Percentiles rank a stretch among this genome's conserved stretches.
These are phyloP conservation scores for Ramphastos sulfuratus DNA, from an alignment of 2,113 vertebrate species.

Conservation along the genomic window DNA sequence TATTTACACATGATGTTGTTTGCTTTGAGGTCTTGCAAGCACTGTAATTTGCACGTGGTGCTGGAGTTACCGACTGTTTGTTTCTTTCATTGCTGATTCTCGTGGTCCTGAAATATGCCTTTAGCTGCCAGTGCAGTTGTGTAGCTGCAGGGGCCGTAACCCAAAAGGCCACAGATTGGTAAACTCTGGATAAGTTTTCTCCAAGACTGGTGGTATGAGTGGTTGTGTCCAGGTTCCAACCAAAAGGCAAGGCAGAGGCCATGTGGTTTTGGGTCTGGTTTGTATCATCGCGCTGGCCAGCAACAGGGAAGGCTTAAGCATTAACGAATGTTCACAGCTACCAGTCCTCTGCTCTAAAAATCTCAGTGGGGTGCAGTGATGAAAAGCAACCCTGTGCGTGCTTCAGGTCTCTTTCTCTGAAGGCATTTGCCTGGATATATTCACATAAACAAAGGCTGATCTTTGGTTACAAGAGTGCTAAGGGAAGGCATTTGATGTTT, in stretches of 20 bases:
- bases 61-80: not conserved
- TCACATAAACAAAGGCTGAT: not conserved
- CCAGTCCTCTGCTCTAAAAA: not conserved
- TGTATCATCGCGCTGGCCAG: not conserved
- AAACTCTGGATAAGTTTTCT: not conserved
- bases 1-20: not conserved
- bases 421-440: not conserved
- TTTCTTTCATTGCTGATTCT: not conserved
- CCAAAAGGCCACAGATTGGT: not conserved
- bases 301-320: not conserved
- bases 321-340: not conserved
- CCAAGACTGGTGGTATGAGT: fast-evolving
- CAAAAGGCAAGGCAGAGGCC: not conserved
- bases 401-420: not conserved
- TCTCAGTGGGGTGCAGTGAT: not conserved
- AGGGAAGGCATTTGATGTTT: not conserved
- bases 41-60: not conserved
- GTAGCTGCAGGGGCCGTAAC: not conserved
- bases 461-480: not conserved
- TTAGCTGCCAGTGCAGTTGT: not conserved
- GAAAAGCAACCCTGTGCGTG: not conserved
- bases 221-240: not conserved
- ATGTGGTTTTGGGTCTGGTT: not conserved
- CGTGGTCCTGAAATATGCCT: not conserved
- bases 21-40: not conserved